Evolutionary conservation across 1,140 invertebrate species (phyloP).

Genomic region (Teleogryllus occipitalis): DNA sequence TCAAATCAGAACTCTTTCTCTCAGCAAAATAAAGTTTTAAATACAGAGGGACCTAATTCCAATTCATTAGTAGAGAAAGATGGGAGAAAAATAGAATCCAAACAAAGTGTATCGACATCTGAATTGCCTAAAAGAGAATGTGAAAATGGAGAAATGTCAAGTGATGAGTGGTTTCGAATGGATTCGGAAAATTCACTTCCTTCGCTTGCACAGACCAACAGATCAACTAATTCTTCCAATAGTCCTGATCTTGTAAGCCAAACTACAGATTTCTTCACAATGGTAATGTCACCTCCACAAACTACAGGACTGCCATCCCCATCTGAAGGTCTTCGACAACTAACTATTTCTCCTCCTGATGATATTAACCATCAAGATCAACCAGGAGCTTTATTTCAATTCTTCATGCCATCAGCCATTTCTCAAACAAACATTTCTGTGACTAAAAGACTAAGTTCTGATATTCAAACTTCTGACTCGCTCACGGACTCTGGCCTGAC

Average conservation of each 20-base stretch:
- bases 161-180: background rate
- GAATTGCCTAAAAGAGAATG: no score
- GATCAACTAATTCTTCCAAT: no score
- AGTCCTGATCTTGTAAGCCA: background rate
- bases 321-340: constrained; percentile 41
- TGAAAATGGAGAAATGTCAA: background rate
- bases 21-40: no score
- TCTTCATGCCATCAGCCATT: constrained; percentile 9
- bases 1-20: no score
- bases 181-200: no score
- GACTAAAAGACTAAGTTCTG: background rate
- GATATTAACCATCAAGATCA: constrained; percentile 22
- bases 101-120: no score
- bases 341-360: constrained; percentile 39
- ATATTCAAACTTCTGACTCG: background rate
- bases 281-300: constrained; percentile 37
- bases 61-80: no score
- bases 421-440: background rate
- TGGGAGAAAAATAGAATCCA: no score
- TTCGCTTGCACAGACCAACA: no score
- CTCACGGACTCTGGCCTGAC: no score
- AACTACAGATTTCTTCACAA: constrained; percentile 38
- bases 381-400: constrained; percentile 20
- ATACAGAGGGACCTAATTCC: no score
- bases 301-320: constrained; percentile 32